Evolutionary conservation across 2,113 vertebrate species (phyloP), one percentile per base, ranked within the genome.

Genomic region (Callithrix jacchus): DNA sequence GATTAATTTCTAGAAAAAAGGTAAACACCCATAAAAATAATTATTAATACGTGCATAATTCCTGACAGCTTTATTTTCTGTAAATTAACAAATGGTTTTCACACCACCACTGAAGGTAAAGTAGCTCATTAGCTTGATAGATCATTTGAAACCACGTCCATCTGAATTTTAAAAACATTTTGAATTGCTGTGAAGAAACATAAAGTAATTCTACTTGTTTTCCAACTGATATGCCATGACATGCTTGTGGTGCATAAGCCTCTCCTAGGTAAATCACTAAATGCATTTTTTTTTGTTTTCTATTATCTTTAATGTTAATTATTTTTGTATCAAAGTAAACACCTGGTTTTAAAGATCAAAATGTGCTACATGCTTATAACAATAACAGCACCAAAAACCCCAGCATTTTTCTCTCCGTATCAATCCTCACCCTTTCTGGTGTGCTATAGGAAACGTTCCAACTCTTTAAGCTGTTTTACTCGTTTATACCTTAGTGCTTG

Each of bases 301-400:
- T 58, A 9, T 80, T 42, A 66, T 42, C 73, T 54, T 64, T 95
- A 81, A 85, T 27, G 30, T 64, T 49, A 66, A 40, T 89, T 79
- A 45, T 56, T 76, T 97, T 93, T 87, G 3, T 21, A 54, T 86
- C 10, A 89, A 95, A 71, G 25, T 77, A 87, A 87, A 84, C 6
- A 76, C 2, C 27, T 73, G 32, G 13, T 79, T 58, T 35, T 2
- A n/a, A 87, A 89, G 56, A 21, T 70, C 6, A 70, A 77, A 88
- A 92, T 3, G 1, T 96, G 16, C 66, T 70, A 6, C 37, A 49
- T 6, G 13, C 1, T 91, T 45, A 42, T 2, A 64, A n/a, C 16
- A 52, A 30, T 37, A 64, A 66, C 0, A 49, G 47, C 64, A 73
- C 13, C 61, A 32, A 64, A 42, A 74, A 1, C 1, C 32, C 5